These are phyloP conservation scores for Rousettus leschenaultii DNA, from an alignment of 2,113 vertebrate genomes.

Conservation along the genomic window DNA sequence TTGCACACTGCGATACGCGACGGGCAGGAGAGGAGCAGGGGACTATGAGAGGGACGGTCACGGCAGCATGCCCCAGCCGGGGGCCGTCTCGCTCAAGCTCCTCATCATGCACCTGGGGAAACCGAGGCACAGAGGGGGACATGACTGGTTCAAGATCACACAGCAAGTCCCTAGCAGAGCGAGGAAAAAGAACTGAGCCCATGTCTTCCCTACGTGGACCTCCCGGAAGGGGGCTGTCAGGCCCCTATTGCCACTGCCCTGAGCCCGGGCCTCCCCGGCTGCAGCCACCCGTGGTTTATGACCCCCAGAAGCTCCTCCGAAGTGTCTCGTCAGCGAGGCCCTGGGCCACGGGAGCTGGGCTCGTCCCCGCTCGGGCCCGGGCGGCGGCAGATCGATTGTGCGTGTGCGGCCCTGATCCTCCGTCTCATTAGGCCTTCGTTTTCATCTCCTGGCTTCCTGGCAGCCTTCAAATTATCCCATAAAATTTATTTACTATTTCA, in stretches of 20 bases:
- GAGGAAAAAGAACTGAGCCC: neutral
- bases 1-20: rapidly evolving
- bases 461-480: slow-evolving; percentile 91
- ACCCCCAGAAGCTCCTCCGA: slow-evolving; percentile 12
- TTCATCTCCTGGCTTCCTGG: slow-evolving; percentile 87
- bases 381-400: slow-evolving; percentile 81
- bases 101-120: neutral
- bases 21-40: too few species aligned
- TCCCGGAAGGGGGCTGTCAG: neutral
- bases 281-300: neutral
- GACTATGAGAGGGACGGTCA: rapidly evolving
- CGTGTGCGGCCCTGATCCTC: slow-evolving; percentile 81
- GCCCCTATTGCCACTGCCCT: neutral
- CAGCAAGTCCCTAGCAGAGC: neutral
- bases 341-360: neutral
- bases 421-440: slow-evolving; percentile 85
- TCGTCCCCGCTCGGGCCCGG: slow-evolving; percentile 53
- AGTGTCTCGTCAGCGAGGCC: neutral
- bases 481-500: slow-evolving; percentile 92
- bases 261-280: neutral
- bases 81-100: neutral
- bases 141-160: neutral
- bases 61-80: neutral
- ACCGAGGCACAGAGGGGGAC: neutral
- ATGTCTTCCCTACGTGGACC: neutral